Base-by-base conservation (phyloP, 2,113 vertebrate genomes). In the Pimephales promelas region DNA sequence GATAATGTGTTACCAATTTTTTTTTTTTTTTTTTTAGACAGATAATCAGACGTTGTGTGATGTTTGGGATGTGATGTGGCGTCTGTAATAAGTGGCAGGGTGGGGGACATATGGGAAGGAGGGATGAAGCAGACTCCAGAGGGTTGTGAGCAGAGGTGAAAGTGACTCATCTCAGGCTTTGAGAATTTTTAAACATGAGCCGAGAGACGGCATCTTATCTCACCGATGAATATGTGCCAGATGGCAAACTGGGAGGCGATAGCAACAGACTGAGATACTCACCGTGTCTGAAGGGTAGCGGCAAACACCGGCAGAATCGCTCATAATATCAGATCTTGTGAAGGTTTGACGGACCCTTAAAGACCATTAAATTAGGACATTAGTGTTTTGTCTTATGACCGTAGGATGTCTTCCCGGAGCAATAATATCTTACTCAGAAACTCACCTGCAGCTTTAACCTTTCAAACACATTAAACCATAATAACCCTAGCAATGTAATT, bases 101-200 rank as follows among this genome's bases (percentile, higher is more conserved):
- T 66, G 61, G 78, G 5, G 66, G 61, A 66, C 78, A 80, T 80
- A 66, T 66, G 78, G 59, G 43, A 3, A 80, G 40, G 61, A 80
- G 78, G 78, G 5, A 31, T 80, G 43, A 66, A 80, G 45, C 26
- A 49, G 59, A 66, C 78, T 66, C 45, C 10, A 80, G 78, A 66
- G 59, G 2, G 36, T 10, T 4, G 10, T 49, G 43, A 45, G 61
- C 72, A 64, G 59, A 80, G 59, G 78, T 43, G 61, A 80, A 80
- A 66, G 78, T 66, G 78, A 80, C 78, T 80, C 78, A 80, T 80
- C 78, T 80, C 40, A 52, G 43, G 61, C 61, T 28, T 47, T 80
- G 43, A 66, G 57, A 47, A 79, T 79, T 79, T 78, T 64, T 49
- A 79, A 77, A 64, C 57, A 79, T 47, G 59, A 80, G 61, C 43